Base-by-base conservation (phyloP, 2,113 vertebrate genomes). In the Archocentrus centrarchus region DNA sequence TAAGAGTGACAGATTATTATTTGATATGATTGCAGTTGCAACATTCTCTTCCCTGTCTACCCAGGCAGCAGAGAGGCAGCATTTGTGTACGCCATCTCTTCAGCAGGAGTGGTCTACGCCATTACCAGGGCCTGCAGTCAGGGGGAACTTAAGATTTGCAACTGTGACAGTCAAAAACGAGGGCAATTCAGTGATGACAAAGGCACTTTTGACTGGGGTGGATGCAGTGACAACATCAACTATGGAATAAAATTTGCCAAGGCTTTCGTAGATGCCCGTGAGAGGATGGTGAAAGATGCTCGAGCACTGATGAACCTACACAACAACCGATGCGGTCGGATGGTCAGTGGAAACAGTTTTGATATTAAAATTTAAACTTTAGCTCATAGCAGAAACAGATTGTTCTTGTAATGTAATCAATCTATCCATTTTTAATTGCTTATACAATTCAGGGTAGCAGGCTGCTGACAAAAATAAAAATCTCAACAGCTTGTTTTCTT, bases 181-280 rank as follows among this genome's bases (percentile, higher is more conserved):
- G 98, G 98, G 18, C 96, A 94, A 83, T 94, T 93, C 11, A 97
- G 92, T 55, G 98, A 99, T 32, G 95, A 97, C 62, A 95, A 94
- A 58, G 98, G 98, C 63, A 96, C 95, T 62, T 99, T 98, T 55
- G 98, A 98, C 93, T 99, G 98, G 98, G 98, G 98, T 0, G 98
- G 98, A 84, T 99, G 98, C 95, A 99, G 98, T 6, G 98, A 99
- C 96, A 97, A 99, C 93, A 97, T 99, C 93, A 97, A 98, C 95
- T 99, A 98, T 0, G 98, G 98, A 22, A 97, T 98, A 77, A 97
- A 96, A 70, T 99, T 99, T 39, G 98, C 98, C 92, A 99, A 98
- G 83, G 96, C 96, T 41, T 99, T 99, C 0, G 97, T 99, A 64
- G 98, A 99, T 0, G 98, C 98, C 86, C 97, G 97, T 85, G 98